Base-by-base conservation (phyloP, 2,888 invertebrate genomes). In the Macropis europaea region DNA sequence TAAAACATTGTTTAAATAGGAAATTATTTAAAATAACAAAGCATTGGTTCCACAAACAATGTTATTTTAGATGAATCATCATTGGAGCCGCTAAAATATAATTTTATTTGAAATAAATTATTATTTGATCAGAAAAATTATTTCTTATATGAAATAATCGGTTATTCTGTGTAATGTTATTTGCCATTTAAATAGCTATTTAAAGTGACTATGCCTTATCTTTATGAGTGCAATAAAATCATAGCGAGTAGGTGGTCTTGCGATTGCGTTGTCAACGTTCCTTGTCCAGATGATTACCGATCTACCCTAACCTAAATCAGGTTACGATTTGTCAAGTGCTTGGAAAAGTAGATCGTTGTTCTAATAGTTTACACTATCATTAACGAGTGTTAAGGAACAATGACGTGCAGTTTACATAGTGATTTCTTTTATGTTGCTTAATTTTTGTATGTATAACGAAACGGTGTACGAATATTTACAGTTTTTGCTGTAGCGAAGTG, bases 261-360 rank as follows among this genome's bases (percentile, higher is more conserved):
- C 9, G 47, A 17, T 34, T 22, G 15, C n/a, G 2, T 53, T 42
- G 53, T 57, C 57, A 28, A 40, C 32, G 72, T 13, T 43, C 50
- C 28, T 47, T n/a, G 17, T 42, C 36, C 67, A 62, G 68, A 68
- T 72, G 64, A 62, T 77, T 53, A 54, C 60, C 40, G 66, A 76
- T 73, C 59, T 56, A 73, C 38, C 57, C 36, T 77, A 76, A 69
- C 76, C 75, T 75, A 68, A 48, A 42, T 47, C 57, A 48, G 56
- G 38, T 62, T 62, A 63, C 30, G 50, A 66, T 64, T 72, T 76
- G 64, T 72, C 72, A 66, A 42, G 40, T 47, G 48, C 30, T 48
- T 30, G 43, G 24, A 48, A 30, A 40, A 53, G 11, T 38, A 60
- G 36, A 36, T 43, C 22, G 26, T 56, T 40, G 11, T 45, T 47